Evolutionary conservation across 2,888 invertebrate species (phyloP), one percentile per base, ranked within the genome.

Genomic region (Malthinus flaveolus): DNA sequence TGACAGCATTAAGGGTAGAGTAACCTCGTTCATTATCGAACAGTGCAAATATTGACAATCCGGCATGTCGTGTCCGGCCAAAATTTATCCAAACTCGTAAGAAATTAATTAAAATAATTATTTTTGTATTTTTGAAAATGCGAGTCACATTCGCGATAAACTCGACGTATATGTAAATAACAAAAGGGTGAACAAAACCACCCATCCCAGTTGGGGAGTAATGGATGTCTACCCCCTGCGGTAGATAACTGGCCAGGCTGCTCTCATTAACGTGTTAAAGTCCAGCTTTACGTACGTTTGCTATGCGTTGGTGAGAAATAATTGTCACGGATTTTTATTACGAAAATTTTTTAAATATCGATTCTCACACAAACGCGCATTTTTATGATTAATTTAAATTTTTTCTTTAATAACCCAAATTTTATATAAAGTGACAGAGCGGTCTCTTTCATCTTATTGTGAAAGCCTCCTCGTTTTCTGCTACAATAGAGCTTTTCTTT

Each of bases 221-320:
- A 65, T 55, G 52, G 54, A 60, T 59, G 62, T 56, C 66, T 56
- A 63, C 64, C 72, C 74, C 74, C 75, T 79, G 79, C 68, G 79
- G 79, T 77, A 76, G 77, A 76, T 78, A 78, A 79, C 78, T 79
- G 78, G 77, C 79, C 78, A 77, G 77, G 71, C 75, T 71, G 77
- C 75, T 75, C 78, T 78, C 79, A 78, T 79, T 79, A 78, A 78
- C 76, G 79, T 77, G 78, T 76, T 78, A 77, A 78, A 77, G 76
- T 77, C 75, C 76, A 76, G 74, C 75, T 74, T 68, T 63, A 70
- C 72, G 78, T 77, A 77, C 78, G 78, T 77, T 77, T 76, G 75
- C 75, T 76, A 77, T 76, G 73, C 72, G 75, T 74, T 74, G 50
- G 57, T 53, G 53, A 48, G 46, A 57, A 56, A 57, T 63, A 57